These are phyloP conservation scores for Syndactyla subalaris DNA, from an alignment of 2,797 vertebrate species.

Conservation along the genomic window DNA sequence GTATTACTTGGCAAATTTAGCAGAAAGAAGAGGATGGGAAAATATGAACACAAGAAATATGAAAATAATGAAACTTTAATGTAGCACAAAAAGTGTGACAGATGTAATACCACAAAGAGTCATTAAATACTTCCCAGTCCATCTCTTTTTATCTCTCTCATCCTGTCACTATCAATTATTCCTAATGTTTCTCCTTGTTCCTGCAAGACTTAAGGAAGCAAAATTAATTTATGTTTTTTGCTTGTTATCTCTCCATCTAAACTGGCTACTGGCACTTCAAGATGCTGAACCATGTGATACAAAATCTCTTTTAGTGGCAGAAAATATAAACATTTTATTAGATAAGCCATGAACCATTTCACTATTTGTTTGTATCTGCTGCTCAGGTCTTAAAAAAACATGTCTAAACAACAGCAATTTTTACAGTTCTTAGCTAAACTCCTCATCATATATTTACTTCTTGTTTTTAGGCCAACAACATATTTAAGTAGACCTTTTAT, in stretches of 20 bases:
- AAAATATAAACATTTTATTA: constrained; percentile 17
- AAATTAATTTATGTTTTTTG: constrained; percentile 41
- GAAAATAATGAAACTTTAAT: constrained; percentile 83
- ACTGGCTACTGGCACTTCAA: constrained; percentile 8
- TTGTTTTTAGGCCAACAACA: constrained; percentile 24
- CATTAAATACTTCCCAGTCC: constrained; percentile 76
- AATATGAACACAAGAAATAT: constrained; percentile 80
- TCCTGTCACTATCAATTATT: constrained; percentile 72
- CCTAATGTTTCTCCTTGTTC: constrained; percentile 56
- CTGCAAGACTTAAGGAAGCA: constrained; percentile 33
- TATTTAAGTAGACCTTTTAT: constrained; percentile 21
- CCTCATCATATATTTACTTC: constrained; percentile 2
- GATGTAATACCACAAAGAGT: constrained; percentile 76
- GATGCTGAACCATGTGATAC: neutral
- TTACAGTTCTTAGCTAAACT: constrained; percentile 15
- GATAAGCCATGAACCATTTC: neutral
- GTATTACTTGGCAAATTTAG: constrained; percentile 82
- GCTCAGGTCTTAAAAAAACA: neutral
- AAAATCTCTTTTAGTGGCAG: neutral
- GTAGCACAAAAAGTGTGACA: constrained; percentile 78
- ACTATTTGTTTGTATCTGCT: neutral
- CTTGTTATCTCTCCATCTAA: constrained; percentile 42
- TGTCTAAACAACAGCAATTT: neutral
- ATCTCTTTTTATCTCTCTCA: constrained; percentile 72
- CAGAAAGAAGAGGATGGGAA: constrained; percentile 76